These are phyloP conservation scores for Adelges cooleyi DNA, from an alignment of 1,140 invertebrate species.

Conservation along the genomic window DNA sequence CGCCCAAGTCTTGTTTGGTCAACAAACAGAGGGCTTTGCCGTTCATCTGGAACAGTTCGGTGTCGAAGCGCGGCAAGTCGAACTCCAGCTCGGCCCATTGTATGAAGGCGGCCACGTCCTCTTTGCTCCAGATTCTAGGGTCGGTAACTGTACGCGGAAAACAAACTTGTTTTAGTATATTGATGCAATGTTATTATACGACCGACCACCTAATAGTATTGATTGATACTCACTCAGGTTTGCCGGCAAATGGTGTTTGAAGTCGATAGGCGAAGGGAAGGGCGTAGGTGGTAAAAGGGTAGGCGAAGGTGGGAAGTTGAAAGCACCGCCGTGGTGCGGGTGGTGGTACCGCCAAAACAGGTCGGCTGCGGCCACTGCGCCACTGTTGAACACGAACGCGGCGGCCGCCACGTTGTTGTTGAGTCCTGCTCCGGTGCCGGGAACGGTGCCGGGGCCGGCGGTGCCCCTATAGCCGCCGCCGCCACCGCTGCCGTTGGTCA, in stretches of 20 bases:
- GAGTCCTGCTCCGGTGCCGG: background rate
- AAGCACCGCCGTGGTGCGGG: constrained; percentile 66
- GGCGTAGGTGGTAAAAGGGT: constrained; percentile 34
- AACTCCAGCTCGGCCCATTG: constrained; percentile 88
- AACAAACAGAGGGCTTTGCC: constrained; percentile 87
- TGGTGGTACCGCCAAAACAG: constrained; percentile 57
- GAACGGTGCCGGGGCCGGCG: background rate
- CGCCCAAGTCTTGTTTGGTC: constrained; percentile 77
- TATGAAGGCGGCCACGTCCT: constrained; percentile 78
- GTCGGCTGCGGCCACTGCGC: constrained; percentile 47
- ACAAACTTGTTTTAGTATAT: no score
- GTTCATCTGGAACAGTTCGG: constrained; percentile 95
- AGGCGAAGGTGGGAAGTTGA: constrained; percentile 47
- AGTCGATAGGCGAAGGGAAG: constrained; percentile 58
- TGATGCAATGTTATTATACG: no score
- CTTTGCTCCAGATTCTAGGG: constrained; percentile 77
- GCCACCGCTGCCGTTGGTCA: background rate
- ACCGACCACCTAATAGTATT: no score
- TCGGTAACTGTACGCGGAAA: constrained; percentile 52
- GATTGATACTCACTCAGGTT: constrained; percentile 49
- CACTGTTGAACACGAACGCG: constrained; percentile 51
- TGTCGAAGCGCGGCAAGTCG: constrained; percentile 78
- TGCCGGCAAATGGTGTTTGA: constrained; percentile 70
- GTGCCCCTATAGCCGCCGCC: background rate
- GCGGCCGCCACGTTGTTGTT: constrained; percentile 37